Base-by-base conservation (phyloP, 2,888 invertebrate genomes). In the Clunio marinus region DNA sequence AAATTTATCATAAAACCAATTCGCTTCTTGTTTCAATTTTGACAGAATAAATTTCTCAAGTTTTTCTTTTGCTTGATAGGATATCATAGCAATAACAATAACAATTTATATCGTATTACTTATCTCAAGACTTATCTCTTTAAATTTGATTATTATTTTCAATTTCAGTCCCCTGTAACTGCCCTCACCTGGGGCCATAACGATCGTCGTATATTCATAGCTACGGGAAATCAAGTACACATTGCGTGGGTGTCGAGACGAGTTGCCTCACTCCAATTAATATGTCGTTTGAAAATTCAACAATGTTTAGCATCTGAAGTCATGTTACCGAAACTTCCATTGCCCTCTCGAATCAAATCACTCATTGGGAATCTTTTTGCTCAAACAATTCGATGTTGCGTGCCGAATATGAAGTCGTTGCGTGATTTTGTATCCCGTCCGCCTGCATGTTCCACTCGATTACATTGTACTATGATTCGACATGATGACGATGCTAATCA, bases 171-270 rank as follows among this genome's bases (percentile, higher is more conserved):
- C 72, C 87, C 89, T 3, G 91, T 97, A 67, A 91, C 94, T 62
- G 95, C 96, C 1, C 81, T 99, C 75, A 97, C 97, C 7, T 99
- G 98, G 98, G 98, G 96, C 27, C 97, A 98, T 82, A 96, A 96
- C 77, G 98, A 97, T 77, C 90, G 93, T 73, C 84, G 98, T 27
- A 82, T 99, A 72, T 97, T 98, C 78, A 87, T 98, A 70, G 93
- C 93, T 2, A 92, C 92, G 2, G 97, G 97, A 13, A 90, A 91
- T 58, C 88, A 89, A 74, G 87, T 93, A 74, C 94, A 95, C 79
- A 93, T 95, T 71, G 96, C 96, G 51, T 93, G 96, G 86, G 91
- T 98, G 67, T 93, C 92, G 74, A 83, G 93, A 71, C 85, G 91
- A 69, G 91, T 96, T 71, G 93, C 95, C 65, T 91, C 94, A 66